Evolutionary conservation across 2,888 invertebrate genomes (phyloP).

Genomic region (Lasioglossum vierecki): DNA sequence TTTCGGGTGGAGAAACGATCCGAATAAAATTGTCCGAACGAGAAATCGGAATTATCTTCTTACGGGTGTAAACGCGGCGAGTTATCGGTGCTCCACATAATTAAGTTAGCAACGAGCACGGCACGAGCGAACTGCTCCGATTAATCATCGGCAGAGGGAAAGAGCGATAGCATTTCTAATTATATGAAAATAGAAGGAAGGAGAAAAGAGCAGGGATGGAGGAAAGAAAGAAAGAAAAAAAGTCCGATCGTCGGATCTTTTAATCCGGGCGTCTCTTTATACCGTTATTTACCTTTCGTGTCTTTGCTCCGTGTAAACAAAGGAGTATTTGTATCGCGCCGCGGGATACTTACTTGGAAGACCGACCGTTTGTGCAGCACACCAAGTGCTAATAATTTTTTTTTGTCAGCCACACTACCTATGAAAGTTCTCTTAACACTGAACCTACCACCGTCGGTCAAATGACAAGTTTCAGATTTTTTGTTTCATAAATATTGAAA

Average conservation of each 20-base stretch:
- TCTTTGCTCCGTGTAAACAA: constrained; percentile 62
- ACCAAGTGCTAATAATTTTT: constrained; percentile 51
- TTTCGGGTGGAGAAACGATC: no score
- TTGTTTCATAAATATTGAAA: no score
- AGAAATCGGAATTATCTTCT: no score
- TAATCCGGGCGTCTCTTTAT: constrained; percentile 46
- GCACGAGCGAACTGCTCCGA: constrained; percentile 32
- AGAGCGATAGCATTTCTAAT: constrained; percentile 56
- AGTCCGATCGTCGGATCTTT: constrained; percentile 41
- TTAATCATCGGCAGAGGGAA: constrained; percentile 45
- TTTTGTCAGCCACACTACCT: not conserved
- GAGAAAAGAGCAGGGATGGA: not conserved
- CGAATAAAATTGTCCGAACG: no score
- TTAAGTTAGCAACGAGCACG: constrained; percentile 54
- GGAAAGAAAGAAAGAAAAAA: not conserved
- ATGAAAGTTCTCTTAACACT: not conserved
- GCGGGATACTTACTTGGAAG: constrained; percentile 38
- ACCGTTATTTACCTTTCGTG: constrained; percentile 62
- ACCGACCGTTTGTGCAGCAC: constrained; percentile 18
- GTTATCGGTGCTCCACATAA: constrained; percentile 62
- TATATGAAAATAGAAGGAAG: constrained; percentile 28
- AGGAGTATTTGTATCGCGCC: constrained; percentile 53
- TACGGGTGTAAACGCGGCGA: not conserved
- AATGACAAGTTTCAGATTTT: no score
- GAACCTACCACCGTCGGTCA: no score